A percentile compares a stretch with the other conserved stretches of the same genome.
Evolutionary conservation across 2,888 invertebrate species (phyloP).

Genomic region (Morpho achilles): DNA sequence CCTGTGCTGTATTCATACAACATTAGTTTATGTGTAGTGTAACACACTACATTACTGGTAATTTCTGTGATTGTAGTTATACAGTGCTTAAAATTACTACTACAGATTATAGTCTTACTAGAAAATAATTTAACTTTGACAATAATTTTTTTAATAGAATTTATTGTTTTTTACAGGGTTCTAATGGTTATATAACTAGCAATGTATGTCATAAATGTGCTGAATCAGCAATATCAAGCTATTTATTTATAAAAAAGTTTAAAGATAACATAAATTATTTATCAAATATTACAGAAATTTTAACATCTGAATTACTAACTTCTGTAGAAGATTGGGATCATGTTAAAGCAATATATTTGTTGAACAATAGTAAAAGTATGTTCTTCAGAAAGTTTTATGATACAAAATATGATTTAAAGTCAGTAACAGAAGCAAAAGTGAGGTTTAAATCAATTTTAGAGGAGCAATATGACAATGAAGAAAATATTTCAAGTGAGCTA

Average conservation of each 20-base stretch:
- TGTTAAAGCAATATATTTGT: not conserved
- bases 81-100: too few relatives aligned
- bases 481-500: not conserved
- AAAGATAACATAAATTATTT: not conserved
- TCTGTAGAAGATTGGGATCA: not conserved
- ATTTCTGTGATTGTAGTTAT: too few relatives aligned
- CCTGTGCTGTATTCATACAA: too few relatives aligned
- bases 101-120: too few relatives aligned
- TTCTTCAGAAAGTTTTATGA: not conserved
- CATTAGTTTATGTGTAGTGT: too few relatives aligned
- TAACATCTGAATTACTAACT: not conserved
- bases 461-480: not conserved
- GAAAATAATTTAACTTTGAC: too few relatives aligned
- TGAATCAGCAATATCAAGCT: not conserved
- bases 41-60: too few relatives aligned
- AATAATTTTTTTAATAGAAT: too few relatives aligned
- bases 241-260: conserved; percentile 2
- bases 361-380: not conserved
- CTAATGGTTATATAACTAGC: not conserved
- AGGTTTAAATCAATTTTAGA: not conserved
- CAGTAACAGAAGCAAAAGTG: not conserved
- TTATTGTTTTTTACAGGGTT: not conserved
- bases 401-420: not conserved
- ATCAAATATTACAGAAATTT: not conserved
- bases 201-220: not conserved